Conservation (phyloP, 2,888 invertebrate genomes). For the Rhagophthalmus giganteus region DNA sequence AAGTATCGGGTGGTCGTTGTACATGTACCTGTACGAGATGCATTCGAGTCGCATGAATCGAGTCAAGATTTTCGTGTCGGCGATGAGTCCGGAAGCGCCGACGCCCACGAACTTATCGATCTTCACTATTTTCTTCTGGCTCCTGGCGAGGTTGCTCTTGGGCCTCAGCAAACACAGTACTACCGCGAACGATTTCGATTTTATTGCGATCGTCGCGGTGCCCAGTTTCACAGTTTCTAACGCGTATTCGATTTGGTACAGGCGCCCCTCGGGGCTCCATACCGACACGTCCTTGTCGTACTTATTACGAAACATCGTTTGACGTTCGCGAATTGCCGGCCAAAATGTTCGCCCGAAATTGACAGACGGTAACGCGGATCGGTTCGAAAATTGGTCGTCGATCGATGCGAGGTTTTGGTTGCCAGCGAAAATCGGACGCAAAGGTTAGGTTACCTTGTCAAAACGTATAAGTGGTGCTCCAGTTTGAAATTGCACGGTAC, state of each 20-base stretch:
- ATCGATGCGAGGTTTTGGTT: too few species aligned
- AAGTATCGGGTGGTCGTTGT: conserved; percentile 83
- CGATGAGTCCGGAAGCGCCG: conserved; percentile 94
- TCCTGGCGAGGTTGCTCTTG: conserved; percentile 92
- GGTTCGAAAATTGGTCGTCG: too few species aligned
- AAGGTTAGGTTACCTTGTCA: too few species aligned
- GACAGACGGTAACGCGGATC: too few species aligned
- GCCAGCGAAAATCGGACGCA: too few species aligned
- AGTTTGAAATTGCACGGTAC: too few species aligned
- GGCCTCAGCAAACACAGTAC: conserved; percentile 94
- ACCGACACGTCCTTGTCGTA: conserved; percentile 99
- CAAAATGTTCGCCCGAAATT: too few species aligned
- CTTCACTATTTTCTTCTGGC: conserved; percentile 96
- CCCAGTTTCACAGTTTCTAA: conserved; percentile 99
- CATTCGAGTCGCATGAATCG: conserved; percentile 96
- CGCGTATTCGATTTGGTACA: conserved; percentile 97
- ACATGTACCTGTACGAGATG: conserved; percentile 88
- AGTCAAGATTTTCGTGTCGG: conserved; percentile 93
- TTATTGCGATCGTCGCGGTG: conserved; percentile 94
- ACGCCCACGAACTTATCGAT: conserved; percentile 98
- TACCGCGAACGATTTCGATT: conserved; percentile 89
- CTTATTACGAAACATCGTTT: conserved; percentile 97
- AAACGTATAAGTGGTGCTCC: too few species aligned
- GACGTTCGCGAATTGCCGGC: too few species aligned
- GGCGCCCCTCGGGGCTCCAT: conserved; percentile 97